These are phyloP conservation scores for Gonioctena quinquepunctata DNA, from an alignment of 1,140 invertebrate species.

Conservation along the genomic window DNA sequence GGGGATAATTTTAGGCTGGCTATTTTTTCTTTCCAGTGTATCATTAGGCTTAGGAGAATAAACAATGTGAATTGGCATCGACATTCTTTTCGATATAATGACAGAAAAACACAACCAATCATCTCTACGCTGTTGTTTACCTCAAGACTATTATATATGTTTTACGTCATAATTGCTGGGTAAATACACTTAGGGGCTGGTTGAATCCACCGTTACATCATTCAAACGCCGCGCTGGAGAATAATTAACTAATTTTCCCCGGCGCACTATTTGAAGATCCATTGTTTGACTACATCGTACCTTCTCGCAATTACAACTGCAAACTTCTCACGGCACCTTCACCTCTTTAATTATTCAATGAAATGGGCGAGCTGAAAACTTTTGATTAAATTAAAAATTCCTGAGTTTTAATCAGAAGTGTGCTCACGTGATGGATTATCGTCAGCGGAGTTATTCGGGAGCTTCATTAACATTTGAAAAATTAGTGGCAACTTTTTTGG, in stretches of 20 bases:
- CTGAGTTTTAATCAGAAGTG: conserved; percentile 19
- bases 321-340: conserved; percentile 35
- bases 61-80: no score
- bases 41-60: no score
- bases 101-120: neutral
- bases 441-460: neutral
- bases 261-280: conserved; percentile 33
- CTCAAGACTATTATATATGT: neutral
- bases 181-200: conserved; percentile 27
- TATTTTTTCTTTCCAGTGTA: no score
- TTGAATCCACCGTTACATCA: conserved; percentile 37
- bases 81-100: no score
- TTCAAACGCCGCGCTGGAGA: conserved; percentile 31
- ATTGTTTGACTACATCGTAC: conserved; percentile 45
- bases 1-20: no score
- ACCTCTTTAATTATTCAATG: conserved; percentile 53
- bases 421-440: conserved; percentile 1
- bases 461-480: neutral
- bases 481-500: neutral
- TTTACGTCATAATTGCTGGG: conserved; percentile 1
- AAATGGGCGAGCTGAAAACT: conserved; percentile 40
- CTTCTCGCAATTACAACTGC: conserved; percentile 35
- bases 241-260: conserved; percentile 42
- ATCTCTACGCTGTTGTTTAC: no score
- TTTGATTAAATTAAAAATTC: conserved; percentile 42